A percentile compares a stretch with the other conserved stretches of the same genome.
These are phyloP conservation scores for Tupaia tana DNA, from an alignment of 2,113 vertebrate genomes.

Conservation along the genomic window DNA sequence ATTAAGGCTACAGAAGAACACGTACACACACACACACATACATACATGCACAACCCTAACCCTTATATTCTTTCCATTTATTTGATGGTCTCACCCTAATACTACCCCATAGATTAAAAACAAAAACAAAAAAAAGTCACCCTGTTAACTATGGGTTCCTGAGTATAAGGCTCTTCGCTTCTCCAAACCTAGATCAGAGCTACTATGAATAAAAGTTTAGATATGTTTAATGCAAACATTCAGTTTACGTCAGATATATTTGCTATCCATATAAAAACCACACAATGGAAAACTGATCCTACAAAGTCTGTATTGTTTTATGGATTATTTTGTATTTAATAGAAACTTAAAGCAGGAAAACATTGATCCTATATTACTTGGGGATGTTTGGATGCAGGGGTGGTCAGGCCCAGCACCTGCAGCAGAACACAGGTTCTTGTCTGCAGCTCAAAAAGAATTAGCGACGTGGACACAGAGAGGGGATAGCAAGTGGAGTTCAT, in stretches of 20 bases:
- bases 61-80: not conserved
- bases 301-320: not conserved
- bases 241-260: not conserved
- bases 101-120: not conserved
- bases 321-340: not conserved
- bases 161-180: not conserved
- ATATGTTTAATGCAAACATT: not conserved
- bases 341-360: not conserved
- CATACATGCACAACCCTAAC: not conserved
- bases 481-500: too few species aligned
- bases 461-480: too few species aligned
- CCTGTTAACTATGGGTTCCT: accelerated
- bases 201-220: not conserved
- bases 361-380: not conserved
- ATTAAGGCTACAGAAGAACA: not conserved
- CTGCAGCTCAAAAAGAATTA: too few species aligned
- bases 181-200: not conserved
- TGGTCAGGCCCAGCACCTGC: too few species aligned
- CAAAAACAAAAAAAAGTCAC: not conserved
- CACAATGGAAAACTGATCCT: not conserved
- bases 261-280: not conserved
- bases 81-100: not conserved
- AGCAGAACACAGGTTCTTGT: too few species aligned
- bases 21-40: not conserved
- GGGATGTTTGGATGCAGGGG: too few species aligned